Evolutionary conservation across 2,888 invertebrate genomes (phyloP).

Genomic region (Patella caerulea): DNA sequence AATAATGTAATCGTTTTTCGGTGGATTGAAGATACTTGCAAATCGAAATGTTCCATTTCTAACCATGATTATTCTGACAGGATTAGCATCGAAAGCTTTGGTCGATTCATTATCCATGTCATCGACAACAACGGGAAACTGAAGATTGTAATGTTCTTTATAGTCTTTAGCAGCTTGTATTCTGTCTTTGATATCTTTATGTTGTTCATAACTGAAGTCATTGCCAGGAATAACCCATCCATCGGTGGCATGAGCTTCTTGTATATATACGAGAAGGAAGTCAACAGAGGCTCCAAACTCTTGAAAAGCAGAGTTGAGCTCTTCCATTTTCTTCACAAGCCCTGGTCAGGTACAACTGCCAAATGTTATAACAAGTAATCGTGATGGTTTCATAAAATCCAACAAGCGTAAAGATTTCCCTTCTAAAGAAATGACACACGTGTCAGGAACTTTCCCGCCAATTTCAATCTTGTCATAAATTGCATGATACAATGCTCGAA

Average conservation of each 20-base stretch:
- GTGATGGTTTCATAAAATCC: constrained; percentile 4
- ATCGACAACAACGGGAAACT: background rate
- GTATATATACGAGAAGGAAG: background rate
- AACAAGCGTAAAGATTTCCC: background rate
- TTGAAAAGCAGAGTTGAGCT: constrained; percentile 1
- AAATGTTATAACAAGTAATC: background rate
- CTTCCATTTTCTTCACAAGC: background rate
- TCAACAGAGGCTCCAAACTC: background rate
- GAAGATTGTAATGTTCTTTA: background rate
- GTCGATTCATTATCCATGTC: background rate
- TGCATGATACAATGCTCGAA: background rate
- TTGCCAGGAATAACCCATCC: background rate
- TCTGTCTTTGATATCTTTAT: constrained; percentile 47
- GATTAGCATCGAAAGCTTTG: background rate
- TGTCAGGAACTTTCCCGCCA: background rate
- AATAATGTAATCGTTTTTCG: background rate
- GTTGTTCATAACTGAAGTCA: constrained; percentile 36
- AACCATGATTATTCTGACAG: background rate
- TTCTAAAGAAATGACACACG: background rate
- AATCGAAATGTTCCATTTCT: background rate
- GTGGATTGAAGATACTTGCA: background rate
- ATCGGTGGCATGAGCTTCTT: background rate
- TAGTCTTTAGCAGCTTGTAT: constrained; percentile 49
- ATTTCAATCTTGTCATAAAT: background rate
- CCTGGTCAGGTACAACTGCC: background rate